A percentile compares a stretch with the other conserved stretches of the same genome.
Evolutionary conservation across 2,888 invertebrate genomes (phyloP).

Genomic region (Pogonocherus hispidulus): DNA sequence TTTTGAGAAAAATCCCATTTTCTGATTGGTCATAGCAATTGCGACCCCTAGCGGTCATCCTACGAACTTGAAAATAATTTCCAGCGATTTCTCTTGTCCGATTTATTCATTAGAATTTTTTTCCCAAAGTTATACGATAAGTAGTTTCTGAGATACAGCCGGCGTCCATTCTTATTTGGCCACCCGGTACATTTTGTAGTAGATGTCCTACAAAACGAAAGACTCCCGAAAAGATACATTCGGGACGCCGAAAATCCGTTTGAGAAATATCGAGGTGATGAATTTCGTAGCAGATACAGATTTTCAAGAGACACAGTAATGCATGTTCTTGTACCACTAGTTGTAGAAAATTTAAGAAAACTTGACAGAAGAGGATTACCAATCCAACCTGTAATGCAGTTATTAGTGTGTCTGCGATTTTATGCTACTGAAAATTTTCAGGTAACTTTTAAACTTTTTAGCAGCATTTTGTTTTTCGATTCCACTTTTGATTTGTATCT

Average conservation of each 20-base stretch:
- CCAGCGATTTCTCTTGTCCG: no score
- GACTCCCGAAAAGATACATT: conserved; percentile 33
- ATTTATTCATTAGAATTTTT: no score
- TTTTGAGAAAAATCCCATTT: no score
- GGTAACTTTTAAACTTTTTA: neutral
- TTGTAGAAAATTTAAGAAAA: conserved; percentile 15
- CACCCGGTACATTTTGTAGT: no score
- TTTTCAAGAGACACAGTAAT: conserved; percentile 33
- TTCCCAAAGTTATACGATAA: no score
- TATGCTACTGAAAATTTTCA: conserved; percentile 38
- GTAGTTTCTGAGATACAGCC: no score
- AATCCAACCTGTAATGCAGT: conserved; percentile 26
- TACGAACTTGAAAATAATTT: no score
- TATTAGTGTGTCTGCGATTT: conserved; percentile 29
- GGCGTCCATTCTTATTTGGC: no score
- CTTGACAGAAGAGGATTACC: conserved; percentile 34
- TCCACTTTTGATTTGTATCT: no score
- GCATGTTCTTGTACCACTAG: conserved; percentile 27
- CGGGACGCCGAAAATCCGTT: conserved; percentile 35
- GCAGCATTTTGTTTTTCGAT: no score
- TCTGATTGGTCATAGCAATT: no score
- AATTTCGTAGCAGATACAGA: conserved; percentile 33
- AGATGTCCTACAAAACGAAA: neutral
- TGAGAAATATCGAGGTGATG: conserved; percentile 29
- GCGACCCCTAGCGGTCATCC: no score